A percentile compares a stretch with the other conserved stretches of the same genome.
Conservation (phyloP, 2,113 vertebrate species). For the Muntiacus reevesi region DNA sequence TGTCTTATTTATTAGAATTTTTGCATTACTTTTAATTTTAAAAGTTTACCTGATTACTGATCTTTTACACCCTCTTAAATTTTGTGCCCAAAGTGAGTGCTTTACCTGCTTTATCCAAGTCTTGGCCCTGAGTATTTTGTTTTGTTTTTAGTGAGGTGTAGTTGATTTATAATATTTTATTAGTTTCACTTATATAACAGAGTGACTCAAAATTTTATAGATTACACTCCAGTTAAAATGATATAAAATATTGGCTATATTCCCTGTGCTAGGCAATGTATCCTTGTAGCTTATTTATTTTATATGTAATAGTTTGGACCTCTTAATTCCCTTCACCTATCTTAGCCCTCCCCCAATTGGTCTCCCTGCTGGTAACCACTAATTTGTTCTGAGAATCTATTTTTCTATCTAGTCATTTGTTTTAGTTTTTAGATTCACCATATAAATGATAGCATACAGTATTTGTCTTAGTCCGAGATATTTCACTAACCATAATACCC, state of each 20-base stretch:
- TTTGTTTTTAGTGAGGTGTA: not conserved
- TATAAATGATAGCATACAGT: not conserved
- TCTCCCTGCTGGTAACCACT: not conserved
- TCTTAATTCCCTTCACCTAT: not conserved
- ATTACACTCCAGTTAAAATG: not conserved
- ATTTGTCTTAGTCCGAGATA: not conserved
- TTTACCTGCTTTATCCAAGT: fast-evolving
- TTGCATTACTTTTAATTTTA: not conserved
- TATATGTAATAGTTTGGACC: not conserved
- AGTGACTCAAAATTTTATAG: not conserved
- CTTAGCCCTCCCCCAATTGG: not conserved
- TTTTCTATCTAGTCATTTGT: not conserved
- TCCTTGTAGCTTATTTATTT: not conserved
- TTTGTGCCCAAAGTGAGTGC: not conserved
- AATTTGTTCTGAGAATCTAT: not conserved
- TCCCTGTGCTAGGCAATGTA: not conserved
- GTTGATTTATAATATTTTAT: not conserved
- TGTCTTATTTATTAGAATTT: not conserved
- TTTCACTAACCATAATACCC: not conserved
- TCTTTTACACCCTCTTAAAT: not conserved
- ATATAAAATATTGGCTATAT: not conserved
- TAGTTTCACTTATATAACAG: not conserved
- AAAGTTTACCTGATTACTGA: not conserved
- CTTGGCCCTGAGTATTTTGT: not conserved
- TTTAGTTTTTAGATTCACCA: not conserved